A percentile compares a stretch with the other conserved stretches of the same genome.
phyloP scores from a whole-genome alignment of 2,888 invertebrate species.

The Agriopis leucophaearia region DNA sequence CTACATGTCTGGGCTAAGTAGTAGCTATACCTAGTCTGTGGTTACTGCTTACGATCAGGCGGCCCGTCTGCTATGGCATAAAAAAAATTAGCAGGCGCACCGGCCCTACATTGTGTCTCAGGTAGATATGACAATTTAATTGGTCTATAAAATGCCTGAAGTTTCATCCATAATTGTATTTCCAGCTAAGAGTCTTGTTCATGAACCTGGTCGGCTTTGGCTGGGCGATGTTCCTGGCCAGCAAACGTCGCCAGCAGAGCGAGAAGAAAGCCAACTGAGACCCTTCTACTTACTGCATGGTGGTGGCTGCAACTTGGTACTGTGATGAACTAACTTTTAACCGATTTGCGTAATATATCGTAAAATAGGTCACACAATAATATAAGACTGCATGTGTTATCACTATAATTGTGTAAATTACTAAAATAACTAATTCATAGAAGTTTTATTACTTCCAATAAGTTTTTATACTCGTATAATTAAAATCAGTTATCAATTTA shows the following conservation, averaged over 20 bases:
- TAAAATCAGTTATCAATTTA: slow-evolving; percentile 14
- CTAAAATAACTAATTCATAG: background rate
- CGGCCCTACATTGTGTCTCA: no score
- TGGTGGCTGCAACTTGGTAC: slow-evolving; percentile 50
- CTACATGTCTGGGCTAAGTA: no score
- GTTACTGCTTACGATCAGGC: no score
- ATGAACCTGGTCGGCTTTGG: slow-evolving; percentile 92
- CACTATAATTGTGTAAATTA: background rate
- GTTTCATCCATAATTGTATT: slow-evolving; percentile 47
- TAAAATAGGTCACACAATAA: slow-evolving; percentile 31
- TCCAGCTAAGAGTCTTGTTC: slow-evolving; percentile 91
- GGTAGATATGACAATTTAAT: no score
- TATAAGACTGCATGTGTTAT: no score
- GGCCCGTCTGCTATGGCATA: no score
- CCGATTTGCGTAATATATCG: slow-evolving; percentile 20
- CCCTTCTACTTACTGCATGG: slow-evolving; percentile 25
- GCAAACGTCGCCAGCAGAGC: slow-evolving; percentile 87
- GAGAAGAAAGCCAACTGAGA: slow-evolving; percentile 66
- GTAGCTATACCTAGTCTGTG: no score
- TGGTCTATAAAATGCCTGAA: background rate
- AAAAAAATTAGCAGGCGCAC: no score
- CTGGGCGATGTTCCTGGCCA: slow-evolving; percentile 92
- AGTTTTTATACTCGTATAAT: background rate
- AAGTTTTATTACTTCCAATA: background rate
- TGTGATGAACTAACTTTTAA: slow-evolving; percentile 42